phyloP scores from a whole-genome alignment of 2,888 invertebrate genomes.

The Erpobdella octoculata region DNA sequence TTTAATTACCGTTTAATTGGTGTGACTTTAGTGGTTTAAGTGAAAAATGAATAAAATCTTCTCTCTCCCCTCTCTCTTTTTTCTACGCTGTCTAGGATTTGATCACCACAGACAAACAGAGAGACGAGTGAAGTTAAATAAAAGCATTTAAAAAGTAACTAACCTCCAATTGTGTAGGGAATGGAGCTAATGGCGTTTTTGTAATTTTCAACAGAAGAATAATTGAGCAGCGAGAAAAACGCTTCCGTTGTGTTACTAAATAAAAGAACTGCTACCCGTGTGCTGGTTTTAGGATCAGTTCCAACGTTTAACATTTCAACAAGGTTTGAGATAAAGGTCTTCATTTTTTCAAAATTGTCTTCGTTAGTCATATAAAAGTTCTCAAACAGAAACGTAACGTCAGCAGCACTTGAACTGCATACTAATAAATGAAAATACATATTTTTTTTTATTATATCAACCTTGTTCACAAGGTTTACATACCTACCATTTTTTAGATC shows the following conservation, averaged over 20 bases:
- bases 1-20: too few relatives aligned
- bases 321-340: not conserved
- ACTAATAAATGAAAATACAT: too few relatives aligned
- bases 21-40: too few relatives aligned
- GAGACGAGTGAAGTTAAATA: too few relatives aligned
- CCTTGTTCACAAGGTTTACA: too few relatives aligned
- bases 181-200: not conserved
- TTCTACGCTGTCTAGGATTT: too few relatives aligned
- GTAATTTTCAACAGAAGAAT: not conserved
- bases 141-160: not conserved
- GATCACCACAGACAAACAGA: too few relatives aligned
- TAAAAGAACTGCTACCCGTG: not conserved
- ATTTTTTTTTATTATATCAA: too few relatives aligned
- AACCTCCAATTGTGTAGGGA: not conserved
- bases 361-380: not conserved
- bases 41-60: too few relatives aligned
- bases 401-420: not conserved
- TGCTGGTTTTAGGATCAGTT: not conserved
- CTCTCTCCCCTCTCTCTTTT: too few relatives aligned
- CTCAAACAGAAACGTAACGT: not conserved
- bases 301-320: constrained; percentile 9
- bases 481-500: not conserved
- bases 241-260: not conserved
- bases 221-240: not conserved
- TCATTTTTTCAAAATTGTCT: constrained; percentile 11